Conservation (phyloP, 2,113 vertebrate species). For the Fulica atra region DNA sequence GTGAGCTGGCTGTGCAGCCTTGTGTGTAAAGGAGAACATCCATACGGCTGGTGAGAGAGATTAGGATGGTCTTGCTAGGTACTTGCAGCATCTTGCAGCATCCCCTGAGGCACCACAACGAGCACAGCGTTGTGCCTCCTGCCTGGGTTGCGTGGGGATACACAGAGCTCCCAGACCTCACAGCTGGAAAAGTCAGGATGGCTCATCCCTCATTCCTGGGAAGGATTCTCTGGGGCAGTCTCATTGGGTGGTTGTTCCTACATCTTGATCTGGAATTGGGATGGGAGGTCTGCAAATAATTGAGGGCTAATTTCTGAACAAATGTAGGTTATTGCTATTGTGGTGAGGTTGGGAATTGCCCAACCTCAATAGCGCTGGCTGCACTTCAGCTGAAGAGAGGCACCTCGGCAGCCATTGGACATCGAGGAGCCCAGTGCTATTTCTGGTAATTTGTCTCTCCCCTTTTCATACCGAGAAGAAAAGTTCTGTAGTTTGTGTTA, state of each 20-base stretch:
- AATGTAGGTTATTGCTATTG: constrained; percentile 39
- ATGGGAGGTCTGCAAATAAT: constrained; percentile 51
- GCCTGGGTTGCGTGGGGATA: neutral
- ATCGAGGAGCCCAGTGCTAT: neutral
- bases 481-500: neutral
- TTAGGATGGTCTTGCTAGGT: neutral
- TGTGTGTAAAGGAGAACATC: neutral
- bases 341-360: constrained; percentile 37
- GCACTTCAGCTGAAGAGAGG: neutral
- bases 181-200: neutral
- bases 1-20: neutral
- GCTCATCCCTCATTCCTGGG: neutral
- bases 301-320: constrained; percentile 11
- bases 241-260: constrained; percentile 41
- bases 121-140: neutral
- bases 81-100: neutral
- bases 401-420: neutral
- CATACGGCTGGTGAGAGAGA: neutral
- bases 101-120: neutral
- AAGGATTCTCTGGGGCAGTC: neutral
- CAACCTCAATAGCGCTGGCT: neutral
- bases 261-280: neutral
- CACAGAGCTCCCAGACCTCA: constrained; percentile 13
- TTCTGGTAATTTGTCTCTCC: neutral
- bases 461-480: neutral